Evolutionary conservation across 1,140 invertebrate genomes (phyloP), one percentile per base, ranked within the genome.

Genomic region (Scaptomyza pallida): DNA sequence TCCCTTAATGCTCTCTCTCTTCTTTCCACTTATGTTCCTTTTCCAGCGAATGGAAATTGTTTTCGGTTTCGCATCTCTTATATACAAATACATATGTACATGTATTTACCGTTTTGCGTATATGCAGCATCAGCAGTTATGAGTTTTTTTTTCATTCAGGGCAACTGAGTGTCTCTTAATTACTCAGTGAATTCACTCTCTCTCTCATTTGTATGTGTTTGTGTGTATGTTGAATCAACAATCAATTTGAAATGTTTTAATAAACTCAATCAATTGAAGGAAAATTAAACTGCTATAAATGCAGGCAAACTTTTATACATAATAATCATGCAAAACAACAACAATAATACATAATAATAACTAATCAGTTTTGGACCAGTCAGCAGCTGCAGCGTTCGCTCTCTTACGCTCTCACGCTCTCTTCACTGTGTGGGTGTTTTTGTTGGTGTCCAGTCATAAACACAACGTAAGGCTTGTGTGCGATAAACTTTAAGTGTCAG

Each of bases 321-420:
- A 16, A 15, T 15, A 16, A 33, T 10, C 12, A 30, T 16, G 37
- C 19, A 47, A 41, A 35, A 8, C 40, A 40, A 60, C 13, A 10
- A 5, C 19, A 17, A 47, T 59, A 26, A 43, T n/a, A n/a, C n/a
- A n/a, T n/a, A n/a, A 48, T 55, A 52, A 57, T 71, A 50, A 71
- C 68, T 71, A 65, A 71, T 65, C 68, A 64, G 67, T 64, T 70
- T 37, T 12, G 62, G 47, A 23, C n/a, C 44, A 70, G 60, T 13
- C 35, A 16, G 17, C 41, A 61, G 56, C 33, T 43, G 43, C 43
- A 41, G 50, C 30, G 33, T 35, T 43, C 16, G 30, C 30, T n/a
- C 35, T 12, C 45, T 50, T 43, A 16, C 44, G 13, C 30, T n/a
- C 6, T 51, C 12, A n/a, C 16, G 33, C 12, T 43, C 48, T 55